Conservation (phyloP, 2,113 vertebrate genomes). For the Psophia crepitans region DNA sequence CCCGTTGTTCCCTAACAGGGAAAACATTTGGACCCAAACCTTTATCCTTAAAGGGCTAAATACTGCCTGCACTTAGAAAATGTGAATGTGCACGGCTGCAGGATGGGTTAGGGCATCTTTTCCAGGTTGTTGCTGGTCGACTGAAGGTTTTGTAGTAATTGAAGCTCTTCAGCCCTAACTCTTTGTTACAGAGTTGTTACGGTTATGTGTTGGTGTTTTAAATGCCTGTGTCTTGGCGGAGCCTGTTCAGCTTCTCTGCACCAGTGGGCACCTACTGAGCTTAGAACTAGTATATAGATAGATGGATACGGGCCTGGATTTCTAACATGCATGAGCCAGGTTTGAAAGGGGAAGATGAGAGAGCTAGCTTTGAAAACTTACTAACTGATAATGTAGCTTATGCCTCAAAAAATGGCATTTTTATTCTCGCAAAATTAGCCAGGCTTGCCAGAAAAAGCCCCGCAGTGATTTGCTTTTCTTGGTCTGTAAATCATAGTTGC, state of each 20-base stretch:
- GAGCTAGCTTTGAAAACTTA: not conserved
- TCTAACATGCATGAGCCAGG: rapidly evolving
- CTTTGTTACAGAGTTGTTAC: not conserved
- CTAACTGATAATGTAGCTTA: not conserved
- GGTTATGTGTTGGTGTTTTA: not conserved
- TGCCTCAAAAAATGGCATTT: not conserved
- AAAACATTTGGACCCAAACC: not conserved
- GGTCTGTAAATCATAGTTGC: not conserved
- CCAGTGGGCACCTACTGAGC: not conserved
- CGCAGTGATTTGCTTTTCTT: not conserved
- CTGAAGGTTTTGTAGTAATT: not conserved
- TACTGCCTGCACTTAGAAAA: not conserved
- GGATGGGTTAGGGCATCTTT: not conserved
- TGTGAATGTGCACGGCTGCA: not conserved
- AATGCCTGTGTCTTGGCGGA: not conserved
- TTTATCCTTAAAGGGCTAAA: not conserved
- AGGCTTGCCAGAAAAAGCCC: not conserved
- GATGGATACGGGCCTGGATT: not conserved
- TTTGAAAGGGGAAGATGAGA: not conserved
- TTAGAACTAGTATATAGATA: not conserved
- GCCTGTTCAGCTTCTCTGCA: not conserved
- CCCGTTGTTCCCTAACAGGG: not conserved
- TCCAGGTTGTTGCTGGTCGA: not conserved
- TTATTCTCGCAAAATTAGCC: not conserved
- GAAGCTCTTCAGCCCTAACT: not conserved